A percentile compares a stretch with the other conserved stretches of the same genome.
These are phyloP conservation scores for Centroberyx gerrardi DNA, from an alignment of 2,797 vertebrate genomes.

Conservation along the genomic window DNA sequence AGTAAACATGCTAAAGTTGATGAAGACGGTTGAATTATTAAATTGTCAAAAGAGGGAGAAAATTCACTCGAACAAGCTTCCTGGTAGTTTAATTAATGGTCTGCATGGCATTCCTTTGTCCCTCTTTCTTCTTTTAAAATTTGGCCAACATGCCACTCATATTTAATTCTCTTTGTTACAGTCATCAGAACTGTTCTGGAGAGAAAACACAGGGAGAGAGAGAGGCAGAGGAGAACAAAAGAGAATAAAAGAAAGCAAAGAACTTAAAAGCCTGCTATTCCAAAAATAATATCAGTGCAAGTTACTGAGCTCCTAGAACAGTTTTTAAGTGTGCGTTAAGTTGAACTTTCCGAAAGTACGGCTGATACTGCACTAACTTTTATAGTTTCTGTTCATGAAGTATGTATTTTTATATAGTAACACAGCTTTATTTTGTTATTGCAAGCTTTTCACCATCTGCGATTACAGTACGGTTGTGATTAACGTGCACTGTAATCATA, in stretches of 20 bases:
- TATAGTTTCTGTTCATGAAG: conserved; percentile 6
- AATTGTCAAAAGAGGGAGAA: conserved; percentile 20
- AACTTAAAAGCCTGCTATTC: conserved; percentile 18
- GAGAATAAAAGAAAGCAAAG: conserved; percentile 53
- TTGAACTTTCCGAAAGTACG: conserved; percentile 25
- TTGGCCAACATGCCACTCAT: conserved; percentile 70
- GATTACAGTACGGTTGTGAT: neutral
- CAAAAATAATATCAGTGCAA: conserved; percentile 64
- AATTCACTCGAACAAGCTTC: conserved; percentile 46
- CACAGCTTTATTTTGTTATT: neutral
- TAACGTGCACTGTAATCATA: neutral
- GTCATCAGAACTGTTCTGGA: conserved; percentile 40
- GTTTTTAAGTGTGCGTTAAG: conserved; percentile 22
- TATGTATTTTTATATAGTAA: neutral
- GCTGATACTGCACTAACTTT: conserved; percentile 2
- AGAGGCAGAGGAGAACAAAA: neutral
- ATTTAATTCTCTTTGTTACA: conserved; percentile 69
- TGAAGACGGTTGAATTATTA: conserved; percentile 21
- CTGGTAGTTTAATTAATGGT: conserved; percentile 64
- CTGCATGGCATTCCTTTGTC: conserved; percentile 46
- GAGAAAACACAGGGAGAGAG: conserved; percentile 33
- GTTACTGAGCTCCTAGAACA: conserved; percentile 27
- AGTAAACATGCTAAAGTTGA: conserved; percentile 32
- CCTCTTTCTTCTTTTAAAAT: conserved; percentile 53
- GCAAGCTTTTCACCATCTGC: neutral